Evolutionary conservation across 2,888 invertebrate species (phyloP), one percentile per base, ranked within the genome.

Genomic region (Agrotis puta): DNA sequence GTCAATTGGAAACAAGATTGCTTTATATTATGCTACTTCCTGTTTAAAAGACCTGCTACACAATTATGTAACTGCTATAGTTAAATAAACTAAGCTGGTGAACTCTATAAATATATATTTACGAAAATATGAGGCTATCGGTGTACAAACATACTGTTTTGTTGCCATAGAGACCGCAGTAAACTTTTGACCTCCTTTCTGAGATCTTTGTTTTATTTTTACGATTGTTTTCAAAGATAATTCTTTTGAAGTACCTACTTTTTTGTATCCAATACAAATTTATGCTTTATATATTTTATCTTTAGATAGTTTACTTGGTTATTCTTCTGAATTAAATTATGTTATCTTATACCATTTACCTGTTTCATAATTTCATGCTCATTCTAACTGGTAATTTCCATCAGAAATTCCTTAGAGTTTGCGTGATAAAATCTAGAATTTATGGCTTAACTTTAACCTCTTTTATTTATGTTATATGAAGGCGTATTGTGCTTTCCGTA

Each of bases 1-100:
- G 82, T 79, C 77, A 81, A 82, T 82, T 84, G 77, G 67, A 64
- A 70, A 33, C 50, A 18, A 57, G 66, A 64, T 72, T 70, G 69
- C 66, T 74, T 79, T 68, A 63, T 70, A 74, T 77, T 70, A 65
- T 64, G 47, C 54, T 74, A 74, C 51, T 82, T 82, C 82, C 82
- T 82, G 72, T 71, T 82, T 64, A 73, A 72, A 48, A 68, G 65
- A 74, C 65, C 65, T 47, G 63, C 50, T 68, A 20, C 48, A 58
- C 50, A 68, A 73, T 78, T 69, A 74, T 63, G 48, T 78, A 79
- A 78, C 69, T 58, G n/a, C n/a, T 51, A 33, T 51, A 63, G 61
- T 64, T 61, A 77, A 77, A 68, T 64, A 77, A 77, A 65, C 62
- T n/a, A 33, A 63, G 24, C 68, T 67, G 64, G 57, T 45, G 2